A percentile compares a stretch with the other conserved stretches of the same genome.
phyloP scores from a whole-genome alignment of 2,797 vertebrate genomes.

The Sciurus carolinensis region DNA sequence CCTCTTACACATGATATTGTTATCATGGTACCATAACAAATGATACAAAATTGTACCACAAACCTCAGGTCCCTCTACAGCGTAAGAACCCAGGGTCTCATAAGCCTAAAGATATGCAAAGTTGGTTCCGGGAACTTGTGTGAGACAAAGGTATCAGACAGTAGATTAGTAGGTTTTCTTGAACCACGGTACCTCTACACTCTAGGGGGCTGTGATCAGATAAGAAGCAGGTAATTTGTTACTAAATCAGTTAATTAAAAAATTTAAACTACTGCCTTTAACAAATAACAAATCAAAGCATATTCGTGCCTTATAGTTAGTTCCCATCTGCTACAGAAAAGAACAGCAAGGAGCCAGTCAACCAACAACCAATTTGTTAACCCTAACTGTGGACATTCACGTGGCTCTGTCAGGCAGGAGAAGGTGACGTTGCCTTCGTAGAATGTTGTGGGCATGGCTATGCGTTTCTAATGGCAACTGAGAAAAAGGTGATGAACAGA shows the following conservation, averaged over 20 bases:
- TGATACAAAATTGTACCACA: background rate
- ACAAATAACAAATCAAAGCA: background rate
- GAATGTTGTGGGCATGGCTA: background rate
- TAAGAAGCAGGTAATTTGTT: background rate
- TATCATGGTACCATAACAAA: background rate
- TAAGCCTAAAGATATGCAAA: background rate
- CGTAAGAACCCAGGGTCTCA: background rate
- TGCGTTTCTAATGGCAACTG: background rate
- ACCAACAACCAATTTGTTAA: background rate
- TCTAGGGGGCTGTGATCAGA: background rate
- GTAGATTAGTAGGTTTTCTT: background rate
- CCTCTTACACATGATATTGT: background rate
- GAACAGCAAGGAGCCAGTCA: background rate
- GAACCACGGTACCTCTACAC: background rate
- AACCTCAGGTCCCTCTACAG: background rate
- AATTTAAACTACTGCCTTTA: background rate
- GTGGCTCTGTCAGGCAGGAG: background rate
- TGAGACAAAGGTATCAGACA: background rate
- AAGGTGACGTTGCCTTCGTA: background rate
- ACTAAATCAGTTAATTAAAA: background rate
- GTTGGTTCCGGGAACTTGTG: background rate
- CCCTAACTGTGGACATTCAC: background rate
- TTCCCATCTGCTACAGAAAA: background rate
- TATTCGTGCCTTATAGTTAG: background rate
- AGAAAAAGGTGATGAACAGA: background rate